Percentiles rank a stretch among this genome's conserved stretches.
Evolutionary conservation across 2,113 vertebrate genomes (phyloP).

Genomic region (Datnioides undecimradiatus): DNA sequence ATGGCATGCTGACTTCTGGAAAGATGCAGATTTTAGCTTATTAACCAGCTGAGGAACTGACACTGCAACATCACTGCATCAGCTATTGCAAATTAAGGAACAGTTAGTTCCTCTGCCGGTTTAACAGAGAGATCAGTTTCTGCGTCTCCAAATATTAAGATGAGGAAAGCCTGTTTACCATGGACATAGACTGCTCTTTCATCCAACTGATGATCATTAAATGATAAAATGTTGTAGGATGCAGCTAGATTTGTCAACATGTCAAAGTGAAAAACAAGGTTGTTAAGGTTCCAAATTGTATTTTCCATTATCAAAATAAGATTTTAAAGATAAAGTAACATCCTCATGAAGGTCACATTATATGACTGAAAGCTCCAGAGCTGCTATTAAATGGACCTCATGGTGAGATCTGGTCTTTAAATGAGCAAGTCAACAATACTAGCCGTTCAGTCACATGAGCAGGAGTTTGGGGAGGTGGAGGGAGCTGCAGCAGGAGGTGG

Average conservation of each 20-base stretch:
- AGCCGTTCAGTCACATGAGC: background rate
- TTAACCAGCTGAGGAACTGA: background rate
- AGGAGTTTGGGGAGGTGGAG: background rate
- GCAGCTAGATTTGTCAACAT: background rate
- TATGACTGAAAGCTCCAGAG: background rate
- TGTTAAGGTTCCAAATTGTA: background rate
- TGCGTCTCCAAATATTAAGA: background rate
- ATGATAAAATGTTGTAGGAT: background rate
- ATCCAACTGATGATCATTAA: background rate
- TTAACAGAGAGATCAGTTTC: background rate
- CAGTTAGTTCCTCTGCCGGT: background rate
- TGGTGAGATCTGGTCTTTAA: background rate
- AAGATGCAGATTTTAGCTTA: background rate
- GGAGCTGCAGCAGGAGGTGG: background rate
- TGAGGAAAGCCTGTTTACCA: background rate
- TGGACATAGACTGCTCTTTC: background rate
- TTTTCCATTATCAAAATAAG: background rate
- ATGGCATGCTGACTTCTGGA: background rate
- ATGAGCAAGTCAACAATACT: background rate
- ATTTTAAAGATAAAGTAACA: background rate
- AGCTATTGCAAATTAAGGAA: background rate
- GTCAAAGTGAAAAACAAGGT: background rate
- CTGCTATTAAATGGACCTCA: background rate
- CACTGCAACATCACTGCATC: background rate
- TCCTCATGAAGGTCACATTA: background rate